phyloP scores from a whole-genome alignment of 2,797 vertebrate species.

The Myotis pilosus region DNA sequence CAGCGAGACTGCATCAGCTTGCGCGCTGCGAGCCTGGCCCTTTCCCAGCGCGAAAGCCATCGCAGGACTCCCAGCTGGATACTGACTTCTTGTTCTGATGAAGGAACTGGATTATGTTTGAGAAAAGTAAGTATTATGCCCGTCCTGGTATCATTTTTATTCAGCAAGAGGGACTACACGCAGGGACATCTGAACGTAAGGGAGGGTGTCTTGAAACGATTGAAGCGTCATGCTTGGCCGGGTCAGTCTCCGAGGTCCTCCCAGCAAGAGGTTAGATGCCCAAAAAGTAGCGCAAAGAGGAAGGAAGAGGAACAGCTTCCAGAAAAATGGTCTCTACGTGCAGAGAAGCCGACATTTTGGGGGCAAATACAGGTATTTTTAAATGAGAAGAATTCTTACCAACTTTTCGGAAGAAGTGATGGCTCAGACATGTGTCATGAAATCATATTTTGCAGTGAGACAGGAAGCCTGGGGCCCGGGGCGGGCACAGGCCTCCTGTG shows the following conservation, averaged over 20 bases:
- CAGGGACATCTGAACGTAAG: constrained; percentile 8
- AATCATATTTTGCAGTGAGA: not conserved
- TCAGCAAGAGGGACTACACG: constrained; percentile 22
- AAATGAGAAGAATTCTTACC: not conserved
- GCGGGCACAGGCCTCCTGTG: not conserved
- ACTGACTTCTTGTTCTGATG: not conserved
- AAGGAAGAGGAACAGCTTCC: not conserved
- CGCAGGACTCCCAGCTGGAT: constrained; percentile 21
- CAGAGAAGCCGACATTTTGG: not conserved
- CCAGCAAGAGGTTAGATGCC: not conserved
- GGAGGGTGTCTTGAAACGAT: constrained; percentile 63
- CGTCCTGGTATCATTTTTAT: constrained; percentile 48
- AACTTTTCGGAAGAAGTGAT: not conserved
- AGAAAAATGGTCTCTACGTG: not conserved
- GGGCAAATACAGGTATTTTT: not conserved
- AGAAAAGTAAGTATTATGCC: constrained; percentile 63
- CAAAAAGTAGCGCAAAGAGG: not conserved
- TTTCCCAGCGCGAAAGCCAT: constrained; percentile 60
- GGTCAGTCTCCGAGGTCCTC: not conserved
- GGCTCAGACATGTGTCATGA: not conserved
- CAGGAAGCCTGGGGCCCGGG: too few species aligned
- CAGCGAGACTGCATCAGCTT: constrained; percentile 52
- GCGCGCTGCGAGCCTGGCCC: not conserved
- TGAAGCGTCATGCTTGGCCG: constrained; percentile 53
- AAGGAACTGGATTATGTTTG: constrained; percentile 38